phyloP scores from a whole-genome alignment of 2,113 vertebrate species.

The Vulpes lagopus region DNA sequence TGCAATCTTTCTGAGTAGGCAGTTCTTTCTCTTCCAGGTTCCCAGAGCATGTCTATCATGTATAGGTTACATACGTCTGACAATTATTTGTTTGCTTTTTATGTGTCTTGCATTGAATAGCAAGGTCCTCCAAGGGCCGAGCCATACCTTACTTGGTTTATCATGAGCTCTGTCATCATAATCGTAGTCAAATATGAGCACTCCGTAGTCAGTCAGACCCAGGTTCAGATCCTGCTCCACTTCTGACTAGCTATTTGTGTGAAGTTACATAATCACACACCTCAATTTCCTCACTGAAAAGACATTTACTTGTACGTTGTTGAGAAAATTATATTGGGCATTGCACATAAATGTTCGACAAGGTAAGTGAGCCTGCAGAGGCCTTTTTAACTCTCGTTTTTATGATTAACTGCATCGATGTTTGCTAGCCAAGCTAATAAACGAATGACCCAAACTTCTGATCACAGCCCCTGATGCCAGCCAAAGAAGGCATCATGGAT shows the following conservation, averaged over 20 bases:
- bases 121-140: not conserved
- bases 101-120: not conserved
- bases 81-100: constrained; percentile 8
- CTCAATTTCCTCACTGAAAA: not conserved
- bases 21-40: not conserved
- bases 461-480: not conserved
- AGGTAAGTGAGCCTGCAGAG: not conserved
- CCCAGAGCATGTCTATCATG: not conserved
- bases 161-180: not conserved
- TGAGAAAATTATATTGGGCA: constrained; percentile 35
- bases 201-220: not conserved
- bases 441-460: not conserved
- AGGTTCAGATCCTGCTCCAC: not conserved
- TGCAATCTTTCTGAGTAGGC: not conserved
- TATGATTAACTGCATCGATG: not conserved
- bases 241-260: not conserved
- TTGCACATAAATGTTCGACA: not conserved
- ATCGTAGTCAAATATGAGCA: not conserved
- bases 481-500: not conserved
- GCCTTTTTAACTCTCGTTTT: not conserved
- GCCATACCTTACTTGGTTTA: not conserved
- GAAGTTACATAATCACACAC: not conserved
- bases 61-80: not conserved
- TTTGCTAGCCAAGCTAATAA: constrained; percentile 37
- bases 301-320: not conserved